Conservation (phyloP, 2,797 vertebrate species). For the Myotis vivesi region DNA sequence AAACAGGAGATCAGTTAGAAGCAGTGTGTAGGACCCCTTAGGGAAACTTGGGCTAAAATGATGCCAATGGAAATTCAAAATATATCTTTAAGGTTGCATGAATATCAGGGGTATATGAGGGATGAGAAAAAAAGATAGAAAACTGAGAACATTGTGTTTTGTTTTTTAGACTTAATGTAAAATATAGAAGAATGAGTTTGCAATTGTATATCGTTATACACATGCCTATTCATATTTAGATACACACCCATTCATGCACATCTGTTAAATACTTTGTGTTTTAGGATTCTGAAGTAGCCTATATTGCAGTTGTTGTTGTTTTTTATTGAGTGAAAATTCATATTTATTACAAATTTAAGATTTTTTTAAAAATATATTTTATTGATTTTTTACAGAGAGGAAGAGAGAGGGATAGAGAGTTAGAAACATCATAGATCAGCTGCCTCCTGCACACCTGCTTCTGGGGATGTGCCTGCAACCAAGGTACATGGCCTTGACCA, state of each 20-base stretch:
- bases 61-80: neutral
- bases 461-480: too few species aligned
- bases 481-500: too few species aligned
- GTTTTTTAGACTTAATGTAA: neutral
- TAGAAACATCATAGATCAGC: too few species aligned
- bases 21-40: fast-evolving
- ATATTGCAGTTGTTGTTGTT: neutral
- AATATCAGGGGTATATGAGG: neutral
- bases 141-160: neutral
- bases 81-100: neutral
- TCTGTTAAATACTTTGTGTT: neutral
- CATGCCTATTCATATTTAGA: neutral
- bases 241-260: neutral
- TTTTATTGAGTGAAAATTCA: neutral
- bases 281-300: neutral
- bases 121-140: neutral
- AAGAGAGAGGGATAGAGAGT: too few species aligned
- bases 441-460: too few species aligned
- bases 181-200: neutral
- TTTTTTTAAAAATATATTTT: too few species aligned
- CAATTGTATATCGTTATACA: neutral
- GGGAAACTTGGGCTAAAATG: neutral
- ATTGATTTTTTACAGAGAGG: too few species aligned
- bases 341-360: neutral
- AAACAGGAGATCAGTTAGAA: neutral